Percentiles rank a stretch among this genome's conserved stretches.
Evolutionary conservation across 2,113 vertebrate genomes (phyloP).

Genomic region (Sigmodon hispidus): DNA sequence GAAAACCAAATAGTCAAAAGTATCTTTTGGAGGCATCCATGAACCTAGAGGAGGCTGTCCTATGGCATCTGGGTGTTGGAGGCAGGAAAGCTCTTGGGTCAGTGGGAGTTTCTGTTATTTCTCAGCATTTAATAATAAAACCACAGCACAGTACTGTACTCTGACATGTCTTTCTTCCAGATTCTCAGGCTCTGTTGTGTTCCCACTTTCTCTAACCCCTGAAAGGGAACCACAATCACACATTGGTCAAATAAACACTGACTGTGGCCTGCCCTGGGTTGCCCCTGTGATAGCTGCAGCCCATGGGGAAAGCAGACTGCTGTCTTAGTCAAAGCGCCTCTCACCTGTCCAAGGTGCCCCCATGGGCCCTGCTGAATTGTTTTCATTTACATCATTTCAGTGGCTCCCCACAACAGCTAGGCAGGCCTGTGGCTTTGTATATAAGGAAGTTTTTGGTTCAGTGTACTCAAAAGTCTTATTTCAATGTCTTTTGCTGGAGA

Average conservation of each 20-base stretch:
- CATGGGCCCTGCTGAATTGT: background rate
- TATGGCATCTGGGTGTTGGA: background rate
- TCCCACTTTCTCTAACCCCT: background rate
- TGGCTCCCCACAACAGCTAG: background rate
- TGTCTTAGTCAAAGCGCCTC: background rate
- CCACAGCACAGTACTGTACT: background rate
- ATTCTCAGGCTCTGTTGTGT: background rate
- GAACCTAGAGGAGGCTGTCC: background rate
- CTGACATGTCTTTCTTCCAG: background rate
- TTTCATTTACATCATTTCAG: background rate
- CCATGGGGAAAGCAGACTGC: background rate
- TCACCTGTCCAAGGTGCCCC: background rate
- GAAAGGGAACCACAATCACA: background rate
- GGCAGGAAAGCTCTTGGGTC: conserved; percentile 16
- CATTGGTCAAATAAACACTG: background rate
- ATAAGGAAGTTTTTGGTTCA: background rate
- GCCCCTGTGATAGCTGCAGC: background rate
- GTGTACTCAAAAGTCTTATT: background rate
- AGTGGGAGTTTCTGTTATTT: background rate
- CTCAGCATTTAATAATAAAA: conserved; percentile 34
- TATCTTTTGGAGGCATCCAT: background rate
- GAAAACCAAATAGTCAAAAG: background rate
- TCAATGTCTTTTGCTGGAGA: conserved; percentile 12
- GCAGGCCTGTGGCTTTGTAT: background rate
- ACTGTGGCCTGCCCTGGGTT: background rate